Evolutionary conservation across 1,140 invertebrate genomes (phyloP), one percentile per base, ranked within the genome.

Genomic region (Bursaphelenchus mucronatus): DNA sequence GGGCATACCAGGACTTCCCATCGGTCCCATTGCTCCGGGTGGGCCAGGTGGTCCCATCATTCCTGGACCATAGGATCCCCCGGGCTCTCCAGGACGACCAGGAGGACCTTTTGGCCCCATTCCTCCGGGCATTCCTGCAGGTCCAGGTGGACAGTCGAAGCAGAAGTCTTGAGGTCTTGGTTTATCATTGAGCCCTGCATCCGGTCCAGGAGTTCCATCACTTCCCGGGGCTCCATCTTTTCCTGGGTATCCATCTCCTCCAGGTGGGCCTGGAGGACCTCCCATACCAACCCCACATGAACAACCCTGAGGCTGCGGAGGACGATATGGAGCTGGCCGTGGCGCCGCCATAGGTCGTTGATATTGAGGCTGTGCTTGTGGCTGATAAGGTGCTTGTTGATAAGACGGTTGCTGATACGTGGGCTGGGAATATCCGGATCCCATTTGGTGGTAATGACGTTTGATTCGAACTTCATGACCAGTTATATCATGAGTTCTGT

Each of bases 61-160:
- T 30, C 19, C 53, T 6, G 19, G 13, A 6, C 21, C 21, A 15
- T 15, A n/a, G 13, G 19, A 21, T n/a, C 2, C 19, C 21, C 19
- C 41, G 19, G 13, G 13, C 4, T n/a, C 41, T 55, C 41, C 53
- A n/a, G 41, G 41, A 3, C 19, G 13, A 15, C 59, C 59, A 13
- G 59, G 8, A 17, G 19, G 19, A 21, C 59, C 59, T 61, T 43
- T 43, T 9, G 59, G 44, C 9, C 59, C 59, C 40, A 54, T 61
- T 11, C 17, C 21, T 61, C 59, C 59, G 17, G 59, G 59, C 4
- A 19, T 19, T 61, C 45, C 45, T n/a, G 39, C 15, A 58, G 43
- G 17, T 55, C 61, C 17, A 13, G 63, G 44, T 67, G 61, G 62
- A 19, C 62, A 56, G 62, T 61, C 58, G 58, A 61, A 61, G 58